Base-by-base conservation (phyloP, 2,797 vertebrate species). In the Acipenser ruthenus region DNA sequence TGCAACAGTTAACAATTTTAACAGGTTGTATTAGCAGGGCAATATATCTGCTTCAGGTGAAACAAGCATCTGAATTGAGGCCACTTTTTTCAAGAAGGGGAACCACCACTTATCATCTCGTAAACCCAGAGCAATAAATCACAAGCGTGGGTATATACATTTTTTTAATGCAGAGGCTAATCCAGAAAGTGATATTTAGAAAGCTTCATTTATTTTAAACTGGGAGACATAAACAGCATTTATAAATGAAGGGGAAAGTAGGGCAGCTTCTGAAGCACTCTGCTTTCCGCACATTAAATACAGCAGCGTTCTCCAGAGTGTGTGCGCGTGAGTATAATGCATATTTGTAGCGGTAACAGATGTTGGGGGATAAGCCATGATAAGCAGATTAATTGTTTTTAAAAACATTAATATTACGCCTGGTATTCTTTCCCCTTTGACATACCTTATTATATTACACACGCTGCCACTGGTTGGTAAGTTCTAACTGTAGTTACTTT, bases 41-140 rank as follows among this genome's bases (percentile, higher is more conserved):
- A 37, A 37, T 37, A 37, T 37, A 37, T 37, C 23, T 37, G 23
- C 1, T 37, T 37, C 23, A 37, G 23, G 23, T 37, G 23, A 52
- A 65, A 47, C 52, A 11, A 65, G 51, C 53, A 49, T 8, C 49
- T 49, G 58, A 66, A 66, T 66, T 66, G 23, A 8, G 37, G 37
- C 53, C 53, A 58, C 51, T 48, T 12, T 55, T 23, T 66, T 8
- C 47, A 6, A n/a, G 65, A 66, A 59, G 65, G 55, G 13, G 65
- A 66, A 59, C 65, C 49, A 47, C 58, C 37, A 49, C 37, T 11
- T 10, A n/a, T 37, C 55, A 18, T 59, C 55, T 50, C 48, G 2
- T 49, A 56, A 52, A 65, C 50, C 52, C 23, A 65, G 13, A 48
- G 53, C 47, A 48, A 59, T 66, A 47, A 48, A 59, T 66, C 51